These are phyloP conservation scores for Gallinago solitaria DNA, from an alignment of 2,797 vertebrate genomes.

Conservation along the genomic window DNA sequence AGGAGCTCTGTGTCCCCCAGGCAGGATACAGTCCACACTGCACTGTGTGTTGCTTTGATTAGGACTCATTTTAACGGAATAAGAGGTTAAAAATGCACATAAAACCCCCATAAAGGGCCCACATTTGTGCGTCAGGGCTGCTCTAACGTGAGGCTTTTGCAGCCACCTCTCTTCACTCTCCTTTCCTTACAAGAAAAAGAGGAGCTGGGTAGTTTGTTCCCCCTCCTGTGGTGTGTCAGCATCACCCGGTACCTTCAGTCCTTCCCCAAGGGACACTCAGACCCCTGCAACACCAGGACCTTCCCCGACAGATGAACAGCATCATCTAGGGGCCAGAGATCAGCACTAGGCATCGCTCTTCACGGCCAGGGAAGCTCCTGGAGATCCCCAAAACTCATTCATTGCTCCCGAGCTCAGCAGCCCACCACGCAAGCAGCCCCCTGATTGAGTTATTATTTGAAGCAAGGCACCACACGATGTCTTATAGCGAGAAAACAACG, in stretches of 20 bases:
- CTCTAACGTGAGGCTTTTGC: background rate
- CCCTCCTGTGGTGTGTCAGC: background rate
- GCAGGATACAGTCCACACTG: background rate
- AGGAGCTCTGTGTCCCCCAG: background rate
- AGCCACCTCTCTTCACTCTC: background rate
- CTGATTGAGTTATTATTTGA: accelerated
- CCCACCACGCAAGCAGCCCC: accelerated
- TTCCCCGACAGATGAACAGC: conserved; percentile 23
- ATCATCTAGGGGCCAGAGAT: conserved; percentile 38
- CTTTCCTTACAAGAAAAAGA: background rate
- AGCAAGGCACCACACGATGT: accelerated
- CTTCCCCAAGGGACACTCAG: accelerated
- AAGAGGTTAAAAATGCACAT: conserved; percentile 32
- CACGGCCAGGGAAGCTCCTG: accelerated
- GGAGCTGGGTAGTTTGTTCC: too few relatives aligned
- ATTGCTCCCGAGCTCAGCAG: background rate
- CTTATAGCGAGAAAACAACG: background rate
- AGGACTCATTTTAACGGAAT: conserved; percentile 25
- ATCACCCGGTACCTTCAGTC: background rate
- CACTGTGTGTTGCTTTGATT: conserved; percentile 13
- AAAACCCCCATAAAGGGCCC: background rate
- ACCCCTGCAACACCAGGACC: accelerated
- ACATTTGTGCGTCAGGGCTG: background rate
- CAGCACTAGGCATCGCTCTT: background rate
- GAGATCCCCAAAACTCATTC: background rate